These are phyloP conservation scores for Eristalis pertinax DNA, from an alignment of 2,888 invertebrate genomes.

Conservation along the genomic window DNA sequence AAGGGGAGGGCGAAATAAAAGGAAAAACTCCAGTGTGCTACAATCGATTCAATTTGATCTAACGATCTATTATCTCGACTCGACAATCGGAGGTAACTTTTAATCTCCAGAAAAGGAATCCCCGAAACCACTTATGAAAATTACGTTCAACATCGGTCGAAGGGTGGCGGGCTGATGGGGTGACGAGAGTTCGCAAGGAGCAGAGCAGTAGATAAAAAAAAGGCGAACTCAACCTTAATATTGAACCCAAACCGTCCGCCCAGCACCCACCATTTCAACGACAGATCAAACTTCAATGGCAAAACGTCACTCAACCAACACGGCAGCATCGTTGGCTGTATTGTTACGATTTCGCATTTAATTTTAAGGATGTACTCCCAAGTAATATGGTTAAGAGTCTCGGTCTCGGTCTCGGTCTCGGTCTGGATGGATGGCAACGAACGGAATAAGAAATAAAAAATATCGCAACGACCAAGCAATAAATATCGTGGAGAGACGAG, in stretches of 20 bases:
- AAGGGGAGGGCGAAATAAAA: not conserved
- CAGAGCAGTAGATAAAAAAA: not conserved
- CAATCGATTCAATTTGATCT: constrained; percentile 62
- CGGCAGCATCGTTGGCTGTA: not conserved
- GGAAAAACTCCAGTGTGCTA: constrained; percentile 5
- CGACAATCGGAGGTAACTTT: constrained; percentile 37
- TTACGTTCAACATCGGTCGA: constrained; percentile 24
- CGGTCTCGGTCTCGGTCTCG: not conserved
- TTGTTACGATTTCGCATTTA: constrained; percentile 55
- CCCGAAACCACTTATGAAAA: constrained; percentile 52
- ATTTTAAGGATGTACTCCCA: constrained; percentile 44
- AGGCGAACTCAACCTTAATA: too few relatives aligned
- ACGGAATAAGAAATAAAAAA: constrained; percentile 23
- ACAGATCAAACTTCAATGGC: constrained; percentile 1
- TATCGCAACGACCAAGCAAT: constrained; percentile 48
- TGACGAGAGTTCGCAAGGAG: not conserved
- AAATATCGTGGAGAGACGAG: constrained; percentile 50
- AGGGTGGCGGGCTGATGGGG: not conserved
- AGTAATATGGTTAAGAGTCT: constrained; percentile 56
- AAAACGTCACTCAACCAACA: not conserved
- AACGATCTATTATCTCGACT: constrained; percentile 41
- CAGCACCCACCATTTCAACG: not conserved
- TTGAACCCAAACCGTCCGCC: too few relatives aligned
- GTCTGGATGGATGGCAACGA: not conserved
- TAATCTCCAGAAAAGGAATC: constrained; percentile 23